Percentiles rank a stretch among this genome's conserved stretches.
Conservation (phyloP, 2,888 invertebrate genomes). For the Thera obeliscata region DNA sequence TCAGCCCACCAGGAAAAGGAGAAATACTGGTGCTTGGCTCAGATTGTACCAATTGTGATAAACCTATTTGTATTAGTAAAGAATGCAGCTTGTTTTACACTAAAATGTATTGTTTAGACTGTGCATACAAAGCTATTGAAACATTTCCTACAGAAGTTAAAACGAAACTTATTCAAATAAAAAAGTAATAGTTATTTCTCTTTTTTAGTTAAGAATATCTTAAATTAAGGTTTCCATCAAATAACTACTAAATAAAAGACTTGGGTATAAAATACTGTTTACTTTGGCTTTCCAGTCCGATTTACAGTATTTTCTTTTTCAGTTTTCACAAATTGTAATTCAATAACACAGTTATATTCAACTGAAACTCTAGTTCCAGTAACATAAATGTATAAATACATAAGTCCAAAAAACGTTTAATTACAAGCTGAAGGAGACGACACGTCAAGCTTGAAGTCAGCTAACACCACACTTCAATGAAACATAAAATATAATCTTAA, state of each 20-base stretch:
- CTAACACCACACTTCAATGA: conserved; percentile 51
- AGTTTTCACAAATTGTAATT: conserved; percentile 76
- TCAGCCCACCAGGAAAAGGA: conserved; percentile 89
- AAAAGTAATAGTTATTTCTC: conserved; percentile 37
- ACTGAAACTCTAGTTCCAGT: conserved; percentile 72
- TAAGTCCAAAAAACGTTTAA: conserved; percentile 53
- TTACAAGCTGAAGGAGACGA: conserved; percentile 62
- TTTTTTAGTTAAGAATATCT: background rate
- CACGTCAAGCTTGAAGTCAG: conserved; percentile 41
- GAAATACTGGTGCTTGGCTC: conserved; percentile 91
- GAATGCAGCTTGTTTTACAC: conserved; percentile 92
- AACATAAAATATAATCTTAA: conserved; percentile 71
- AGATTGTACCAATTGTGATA: conserved; percentile 88
- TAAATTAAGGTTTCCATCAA: background rate
- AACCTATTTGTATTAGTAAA: conserved; percentile 88
- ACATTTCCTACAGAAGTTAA: conserved; percentile 89
- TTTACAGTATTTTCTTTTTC: conserved; percentile 77
- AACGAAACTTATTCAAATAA: conserved; percentile 81
- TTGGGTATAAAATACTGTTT: conserved; percentile 80
- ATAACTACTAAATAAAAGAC: conserved; percentile 49
- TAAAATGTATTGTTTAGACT: conserved; percentile 89
- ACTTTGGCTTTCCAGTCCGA: conserved; percentile 84
- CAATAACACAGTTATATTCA: conserved; percentile 77
- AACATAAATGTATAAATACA: conserved; percentile 71
- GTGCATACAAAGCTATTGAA: conserved; percentile 84